Percentiles rank a stretch among this genome's conserved stretches.
These are phyloP conservation scores for Pyrgilauda ruficollis DNA, from an alignment of 2,113 vertebrate species.

Conservation along the genomic window DNA sequence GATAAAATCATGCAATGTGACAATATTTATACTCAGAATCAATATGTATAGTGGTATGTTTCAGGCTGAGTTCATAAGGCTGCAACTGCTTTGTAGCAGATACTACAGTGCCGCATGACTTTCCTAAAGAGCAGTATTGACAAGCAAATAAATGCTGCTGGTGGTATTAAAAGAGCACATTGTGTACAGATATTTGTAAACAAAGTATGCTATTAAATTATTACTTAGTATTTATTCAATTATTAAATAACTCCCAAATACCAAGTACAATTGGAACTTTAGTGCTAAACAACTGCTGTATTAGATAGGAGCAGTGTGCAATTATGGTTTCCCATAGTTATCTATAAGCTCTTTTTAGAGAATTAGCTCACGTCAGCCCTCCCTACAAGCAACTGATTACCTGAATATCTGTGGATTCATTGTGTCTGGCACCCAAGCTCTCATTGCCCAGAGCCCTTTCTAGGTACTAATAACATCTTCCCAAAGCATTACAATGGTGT, in stretches of 20 bases:
- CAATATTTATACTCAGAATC: slow-evolving; percentile 43
- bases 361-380: background rate
- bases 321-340: background rate
- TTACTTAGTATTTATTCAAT: slow-evolving; percentile 27
- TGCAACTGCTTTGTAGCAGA: background rate
- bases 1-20: background rate
- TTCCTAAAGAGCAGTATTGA: background rate
- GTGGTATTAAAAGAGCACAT: background rate
- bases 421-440: background rate
- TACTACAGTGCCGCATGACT: background rate
- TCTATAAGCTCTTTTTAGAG: background rate
- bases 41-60: background rate
- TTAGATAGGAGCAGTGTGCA: background rate
- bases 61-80: background rate
- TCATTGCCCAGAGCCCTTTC: background rate
- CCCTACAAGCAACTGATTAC: background rate
- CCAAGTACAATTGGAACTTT: background rate
- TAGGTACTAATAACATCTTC: background rate
- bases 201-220: background rate
- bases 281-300: background rate
- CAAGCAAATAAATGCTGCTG: background rate
- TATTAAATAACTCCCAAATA: slow-evolving; percentile 32
- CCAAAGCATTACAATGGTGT: background rate
- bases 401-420: background rate
- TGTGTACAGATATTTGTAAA: slow-evolving; percentile 11